A percentile compares a stretch with the other conserved stretches of the same genome.
phyloP scores from a whole-genome alignment of 1,140 invertebrate species.

The Drosophila tsacasi region DNA sequence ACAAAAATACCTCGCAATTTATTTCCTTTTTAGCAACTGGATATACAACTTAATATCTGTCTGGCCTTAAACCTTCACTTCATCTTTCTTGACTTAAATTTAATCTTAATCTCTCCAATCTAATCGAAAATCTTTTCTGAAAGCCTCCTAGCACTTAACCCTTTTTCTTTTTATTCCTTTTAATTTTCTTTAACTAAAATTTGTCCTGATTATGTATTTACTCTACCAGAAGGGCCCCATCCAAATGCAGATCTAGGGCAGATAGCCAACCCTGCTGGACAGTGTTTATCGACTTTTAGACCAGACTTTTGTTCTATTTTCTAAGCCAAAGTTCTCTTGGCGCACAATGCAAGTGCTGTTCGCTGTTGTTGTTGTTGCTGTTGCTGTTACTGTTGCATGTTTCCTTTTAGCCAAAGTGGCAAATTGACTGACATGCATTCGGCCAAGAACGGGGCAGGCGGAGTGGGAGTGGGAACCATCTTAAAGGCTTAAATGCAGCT shows the following conservation, averaged over 20 bases:
- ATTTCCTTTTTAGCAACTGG: no score
- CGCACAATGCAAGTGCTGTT: conserved; percentile 73
- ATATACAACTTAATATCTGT: no score
- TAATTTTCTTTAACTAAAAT: neutral
- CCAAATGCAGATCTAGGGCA: conserved; percentile 30
- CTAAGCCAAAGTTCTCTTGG: conserved; percentile 55
- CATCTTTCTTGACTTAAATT: no score
- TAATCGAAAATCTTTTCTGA: neutral
- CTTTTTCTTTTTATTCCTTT: neutral
- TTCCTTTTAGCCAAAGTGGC: conserved; percentile 82
- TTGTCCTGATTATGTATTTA: conserved; percentile 13
- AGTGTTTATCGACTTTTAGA: conserved; percentile 70
- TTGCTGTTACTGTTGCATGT: conserved; percentile 70
- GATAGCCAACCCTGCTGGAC: conserved; percentile 54
- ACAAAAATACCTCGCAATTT: no score
- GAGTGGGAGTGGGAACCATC: conserved; percentile 23
- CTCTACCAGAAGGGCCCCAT: neutral
- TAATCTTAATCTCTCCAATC: neutral
- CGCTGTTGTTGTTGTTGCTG: conserved; percentile 38
- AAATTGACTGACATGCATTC: conserved; percentile 83
- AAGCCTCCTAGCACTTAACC: conserved; percentile 1
- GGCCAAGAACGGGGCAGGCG: conserved; percentile 19
- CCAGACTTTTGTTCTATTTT: conserved; percentile 80
- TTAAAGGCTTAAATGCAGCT: conserved; percentile 79
- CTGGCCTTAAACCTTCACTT: no score